A percentile compares a stretch with the other conserved stretches of the same genome.
phyloP scores from a whole-genome alignment of 2,113 vertebrate genomes.

The Tetrax tetrax region DNA sequence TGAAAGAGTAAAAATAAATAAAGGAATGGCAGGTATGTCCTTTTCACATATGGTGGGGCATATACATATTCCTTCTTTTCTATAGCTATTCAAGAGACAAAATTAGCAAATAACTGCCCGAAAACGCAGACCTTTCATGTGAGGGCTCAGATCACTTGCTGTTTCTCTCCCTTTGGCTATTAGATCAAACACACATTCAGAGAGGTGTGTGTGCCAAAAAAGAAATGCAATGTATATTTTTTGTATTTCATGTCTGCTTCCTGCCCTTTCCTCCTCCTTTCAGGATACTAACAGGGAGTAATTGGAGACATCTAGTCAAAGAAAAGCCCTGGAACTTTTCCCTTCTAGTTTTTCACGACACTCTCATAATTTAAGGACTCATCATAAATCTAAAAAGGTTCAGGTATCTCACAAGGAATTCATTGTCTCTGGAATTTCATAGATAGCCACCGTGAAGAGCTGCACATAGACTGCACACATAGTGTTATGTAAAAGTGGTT shows the following conservation, averaged over 20 bases:
- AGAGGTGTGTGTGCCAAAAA: constrained; percentile 51
- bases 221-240: background rate
- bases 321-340: background rate
- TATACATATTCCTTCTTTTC: constrained; percentile 29
- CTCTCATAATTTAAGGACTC: constrained; percentile 4
- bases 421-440: background rate
- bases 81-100: constrained; percentile 42
- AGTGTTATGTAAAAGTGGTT: constrained; percentile 53
- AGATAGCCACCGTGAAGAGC: constrained; percentile 56
- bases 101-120: constrained; percentile 27
- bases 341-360: constrained; percentile 8
- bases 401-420: constrained; percentile 12
- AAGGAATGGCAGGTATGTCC: constrained; percentile 60
- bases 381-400: constrained; percentile 31
- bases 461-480: constrained; percentile 38
- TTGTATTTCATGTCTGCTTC: background rate
- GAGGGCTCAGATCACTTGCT: constrained; percentile 10
- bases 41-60: constrained; percentile 30
- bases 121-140: constrained; percentile 11
- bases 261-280: background rate
- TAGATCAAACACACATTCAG: constrained; percentile 8
- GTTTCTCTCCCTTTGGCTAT: constrained; percentile 19
- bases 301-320: background rate
- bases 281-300: background rate
- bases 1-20: constrained; percentile 73